Evolutionary conservation across 2,113 vertebrate species (phyloP).

Genomic region (Plecturocebus donacophilus): DNA sequence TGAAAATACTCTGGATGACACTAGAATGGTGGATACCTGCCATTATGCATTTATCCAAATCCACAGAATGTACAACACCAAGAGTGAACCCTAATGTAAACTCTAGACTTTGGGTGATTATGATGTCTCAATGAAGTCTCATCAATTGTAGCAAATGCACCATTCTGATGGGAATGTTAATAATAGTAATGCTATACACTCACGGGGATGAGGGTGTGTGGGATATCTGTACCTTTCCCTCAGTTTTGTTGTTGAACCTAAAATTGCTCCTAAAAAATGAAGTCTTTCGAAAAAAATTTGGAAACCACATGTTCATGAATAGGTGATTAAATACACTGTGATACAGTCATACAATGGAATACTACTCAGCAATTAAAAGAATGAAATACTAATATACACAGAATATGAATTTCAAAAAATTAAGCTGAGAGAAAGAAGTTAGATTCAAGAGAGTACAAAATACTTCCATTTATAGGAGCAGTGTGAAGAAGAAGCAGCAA

Average conservation of each 20-base stretch:
- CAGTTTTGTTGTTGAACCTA: neutral
- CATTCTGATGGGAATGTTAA: neutral
- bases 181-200: neutral
- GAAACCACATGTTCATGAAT: neutral
- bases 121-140: neutral
- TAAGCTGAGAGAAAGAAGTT: neutral
- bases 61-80: neutral
- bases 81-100: neutral
- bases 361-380: neutral
- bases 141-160: neutral
- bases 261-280: neutral
- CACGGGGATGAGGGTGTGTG: neutral
- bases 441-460: neutral
- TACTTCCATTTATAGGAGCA: too few relatives aligned
- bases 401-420: conserved; percentile 18
- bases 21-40: neutral
- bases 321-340: neutral
- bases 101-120: neutral
- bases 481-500: too few relatives aligned
- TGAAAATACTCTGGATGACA: neutral
- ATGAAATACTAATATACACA: neutral
- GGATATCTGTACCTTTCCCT: neutral
- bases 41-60: neutral
- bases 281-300: neutral
- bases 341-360: neutral